Base-by-base conservation (phyloP, 2,113 vertebrate species). In the Typhlomys cinereus region DNA sequence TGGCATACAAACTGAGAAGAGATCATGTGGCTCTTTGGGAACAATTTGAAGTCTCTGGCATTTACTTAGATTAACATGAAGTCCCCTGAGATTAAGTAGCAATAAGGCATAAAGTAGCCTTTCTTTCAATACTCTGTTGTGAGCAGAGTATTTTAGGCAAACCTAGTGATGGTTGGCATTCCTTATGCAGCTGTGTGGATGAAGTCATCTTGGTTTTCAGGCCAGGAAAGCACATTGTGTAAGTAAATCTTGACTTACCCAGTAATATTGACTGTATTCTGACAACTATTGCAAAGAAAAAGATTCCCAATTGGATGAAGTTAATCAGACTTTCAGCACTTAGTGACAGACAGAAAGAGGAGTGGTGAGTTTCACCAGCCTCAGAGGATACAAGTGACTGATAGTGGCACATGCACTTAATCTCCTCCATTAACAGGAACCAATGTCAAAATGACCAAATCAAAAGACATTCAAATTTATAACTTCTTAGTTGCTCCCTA, bases 141-240 rank as follows among this genome's bases (percentile, higher is more conserved):
- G 23, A 75, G 14, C 29, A 74, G 67, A 61, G 21, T 1, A 57
- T 79, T 57, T 57, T 9, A 8, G 5, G 29, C 7, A 15, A 31
- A n/a, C n/a, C n/a, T n/a, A n/a, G 18, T 48, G 25, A 36, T 48
- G 1, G 1, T n/a, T n/a, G n/a, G n/a, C n/a, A n/a, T n/a, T 15
- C 9, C 7, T 52, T 1, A 1, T 12, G 8, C 5, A 74, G 14
- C 41, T 74, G 1, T 8, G 13, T 5, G 29, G 21, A 1, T 29
- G 27, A 27, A 0, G 18, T 48, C 1, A 15, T 13, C 76, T 36
- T 78, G 34, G 2, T 14, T 52, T 5, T 81, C 2, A 34, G 34
- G 17, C 21, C 27, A 59, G 10, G 6, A 57, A 31, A 36, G 1
- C 25, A 18, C 5, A 12, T 52, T 1, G 17, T 27, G 21, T 12